Conservation (phyloP, 2,797 vertebrate species). For the Lagocephalus sceleratus region DNA sequence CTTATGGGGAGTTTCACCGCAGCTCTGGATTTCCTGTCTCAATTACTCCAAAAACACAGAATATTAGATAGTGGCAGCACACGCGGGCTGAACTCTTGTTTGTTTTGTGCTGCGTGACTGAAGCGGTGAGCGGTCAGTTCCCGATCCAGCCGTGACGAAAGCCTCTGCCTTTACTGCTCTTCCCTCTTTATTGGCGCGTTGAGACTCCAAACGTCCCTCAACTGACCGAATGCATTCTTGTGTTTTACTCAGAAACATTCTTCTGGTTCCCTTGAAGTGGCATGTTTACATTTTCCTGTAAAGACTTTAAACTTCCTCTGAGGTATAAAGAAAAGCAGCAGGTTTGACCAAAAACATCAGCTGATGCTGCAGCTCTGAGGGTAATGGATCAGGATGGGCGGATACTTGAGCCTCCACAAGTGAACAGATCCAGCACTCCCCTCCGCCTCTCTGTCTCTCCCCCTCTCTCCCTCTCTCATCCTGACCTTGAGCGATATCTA, state of each 20-base stretch:
- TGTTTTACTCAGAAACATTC: not conserved
- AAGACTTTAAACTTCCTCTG: too few species aligned
- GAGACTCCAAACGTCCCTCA: too few species aligned
- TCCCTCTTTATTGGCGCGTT: too few species aligned
- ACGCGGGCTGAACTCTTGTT: not conserved
- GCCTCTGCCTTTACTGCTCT: too few species aligned
- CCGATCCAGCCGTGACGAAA: too few species aligned
- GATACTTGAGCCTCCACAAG: too few species aligned
- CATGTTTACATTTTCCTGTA: not conserved
- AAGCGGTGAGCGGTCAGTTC: too few species aligned
- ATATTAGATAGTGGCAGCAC: not conserved
- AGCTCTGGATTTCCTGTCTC: constrained; percentile 28
- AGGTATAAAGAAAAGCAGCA: too few species aligned
- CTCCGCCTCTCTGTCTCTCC: constrained; percentile 1
- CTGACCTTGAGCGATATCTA: constrained; percentile 43
- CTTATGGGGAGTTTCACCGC: constrained; percentile 37
- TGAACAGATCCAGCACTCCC: not conserved
- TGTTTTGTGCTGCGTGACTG: not conserved
- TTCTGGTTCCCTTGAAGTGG: not conserved
- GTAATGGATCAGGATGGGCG: too few species aligned
- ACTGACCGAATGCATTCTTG: too few species aligned
- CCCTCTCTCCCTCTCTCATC: not conserved
- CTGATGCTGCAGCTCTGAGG: too few species aligned
- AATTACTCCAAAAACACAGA: not conserved
- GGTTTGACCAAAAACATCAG: too few species aligned